phyloP scores from a whole-genome alignment of 2,888 invertebrate species.

The Leptodirus hochenwartii region DNA sequence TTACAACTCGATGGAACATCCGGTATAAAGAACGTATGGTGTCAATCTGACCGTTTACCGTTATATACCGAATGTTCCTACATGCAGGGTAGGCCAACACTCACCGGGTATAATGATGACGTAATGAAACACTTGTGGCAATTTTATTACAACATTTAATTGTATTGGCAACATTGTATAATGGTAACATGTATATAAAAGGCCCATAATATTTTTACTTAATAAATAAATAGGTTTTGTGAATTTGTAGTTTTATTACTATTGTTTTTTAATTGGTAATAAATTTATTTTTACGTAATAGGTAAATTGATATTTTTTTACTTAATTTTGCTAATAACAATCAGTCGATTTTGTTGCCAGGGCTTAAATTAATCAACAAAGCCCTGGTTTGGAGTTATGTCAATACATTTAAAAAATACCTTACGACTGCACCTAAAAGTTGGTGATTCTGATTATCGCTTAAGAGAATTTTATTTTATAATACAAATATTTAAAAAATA shows the following conservation, averaged over 20 bases:
- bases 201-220: slow-evolving; percentile 5
- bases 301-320: too few species aligned
- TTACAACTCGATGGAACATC: slow-evolving; percentile 40
- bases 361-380: too few species aligned
- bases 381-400: too few species aligned
- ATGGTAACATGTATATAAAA: slow-evolving; percentile 3
- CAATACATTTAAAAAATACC: too few species aligned
- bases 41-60: slow-evolving; percentile 42
- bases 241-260: slow-evolving; percentile 5
- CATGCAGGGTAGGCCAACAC: slow-evolving; percentile 40
- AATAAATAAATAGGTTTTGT: slow-evolving; percentile 8
- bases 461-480: too few species aligned
- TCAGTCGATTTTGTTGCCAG: too few species aligned
- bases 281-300: too few species aligned
- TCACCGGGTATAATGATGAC: slow-evolving; percentile 60
- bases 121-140: slow-evolving; percentile 62
- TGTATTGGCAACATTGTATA: slow-evolving; percentile 1
- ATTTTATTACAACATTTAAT: slow-evolving; percentile 51
- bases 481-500: too few species aligned
- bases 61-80: slow-evolving; percentile 49
- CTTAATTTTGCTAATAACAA: too few species aligned
- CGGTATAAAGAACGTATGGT: slow-evolving; percentile 62
- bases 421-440: too few species aligned
- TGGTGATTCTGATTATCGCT: too few species aligned
- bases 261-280: slow-evolving; percentile 2